phyloP scores from a whole-genome alignment of 2,888 invertebrate species.

The Pheosia gnoma region DNA sequence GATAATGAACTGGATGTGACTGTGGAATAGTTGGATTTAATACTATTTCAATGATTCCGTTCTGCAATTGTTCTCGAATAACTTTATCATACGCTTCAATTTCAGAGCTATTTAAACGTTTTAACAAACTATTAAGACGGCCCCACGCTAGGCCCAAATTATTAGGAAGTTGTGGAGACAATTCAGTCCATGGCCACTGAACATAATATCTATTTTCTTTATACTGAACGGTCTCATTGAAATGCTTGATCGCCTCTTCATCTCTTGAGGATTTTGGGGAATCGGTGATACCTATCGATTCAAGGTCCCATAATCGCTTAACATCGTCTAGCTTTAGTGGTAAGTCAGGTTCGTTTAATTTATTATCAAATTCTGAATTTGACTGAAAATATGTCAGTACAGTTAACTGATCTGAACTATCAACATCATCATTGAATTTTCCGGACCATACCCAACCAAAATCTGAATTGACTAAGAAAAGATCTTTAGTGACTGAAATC shows the following conservation, averaged over 20 bases:
- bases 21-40: no score
- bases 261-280: background rate
- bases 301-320: background rate
- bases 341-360: background rate
- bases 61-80: background rate
- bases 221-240: constrained; percentile 5
- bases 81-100: background rate
- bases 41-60: background rate
- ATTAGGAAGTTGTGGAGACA: background rate
- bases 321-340: background rate
- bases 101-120: background rate
- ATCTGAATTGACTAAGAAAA: background rate
- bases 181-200: constrained; percentile 11
- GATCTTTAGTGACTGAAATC: background rate
- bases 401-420: background rate
- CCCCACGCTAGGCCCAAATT: constrained; percentile 10
- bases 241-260: constrained; percentile 7
- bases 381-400: background rate
- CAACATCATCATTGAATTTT: background rate
- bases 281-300: background rate
- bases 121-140: background rate
- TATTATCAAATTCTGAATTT: background rate
- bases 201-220: background rate
- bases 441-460: background rate
- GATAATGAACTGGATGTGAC: background rate